These are phyloP conservation scores for Steinernema carpocapsae DNA, from an alignment of 2,888 invertebrate species.

Conservation along the genomic window DNA sequence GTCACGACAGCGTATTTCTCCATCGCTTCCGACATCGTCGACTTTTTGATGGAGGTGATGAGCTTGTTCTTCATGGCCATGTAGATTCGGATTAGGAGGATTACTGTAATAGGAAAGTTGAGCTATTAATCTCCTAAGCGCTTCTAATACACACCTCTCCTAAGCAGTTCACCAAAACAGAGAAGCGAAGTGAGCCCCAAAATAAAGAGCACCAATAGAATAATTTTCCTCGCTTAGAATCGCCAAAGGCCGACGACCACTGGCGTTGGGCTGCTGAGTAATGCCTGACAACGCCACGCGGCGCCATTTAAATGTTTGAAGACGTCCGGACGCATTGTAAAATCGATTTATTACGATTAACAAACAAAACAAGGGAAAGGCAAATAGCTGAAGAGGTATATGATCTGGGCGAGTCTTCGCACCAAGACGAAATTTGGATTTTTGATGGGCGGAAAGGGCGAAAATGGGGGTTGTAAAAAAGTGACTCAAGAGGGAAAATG, in stretches of 20 bases:
- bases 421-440: too few species aligned
- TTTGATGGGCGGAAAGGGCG: too few species aligned
- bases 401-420: not conserved
- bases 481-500: too few species aligned
- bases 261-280: too few species aligned
- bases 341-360: conserved; percentile 22
- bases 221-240: not conserved
- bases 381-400: not conserved
- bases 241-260: not conserved
- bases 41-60: conserved; percentile 27
- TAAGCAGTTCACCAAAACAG: not conserved
- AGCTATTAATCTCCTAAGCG: not conserved
- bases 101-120: not conserved
- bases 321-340: not conserved
- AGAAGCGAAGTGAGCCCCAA: not conserved
- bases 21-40: not conserved
- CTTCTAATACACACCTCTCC: not conserved
- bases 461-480: too few species aligned
- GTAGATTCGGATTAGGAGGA: not conserved
- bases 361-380: conserved; percentile 7
- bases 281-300: not conserved
- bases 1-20: conserved; percentile 19
- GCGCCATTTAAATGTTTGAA: not conserved
- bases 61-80: not conserved
- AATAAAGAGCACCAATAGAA: not conserved